Base-by-base conservation (phyloP, 2,888 invertebrate species). In the Synanthedon formicaeformis region DNA sequence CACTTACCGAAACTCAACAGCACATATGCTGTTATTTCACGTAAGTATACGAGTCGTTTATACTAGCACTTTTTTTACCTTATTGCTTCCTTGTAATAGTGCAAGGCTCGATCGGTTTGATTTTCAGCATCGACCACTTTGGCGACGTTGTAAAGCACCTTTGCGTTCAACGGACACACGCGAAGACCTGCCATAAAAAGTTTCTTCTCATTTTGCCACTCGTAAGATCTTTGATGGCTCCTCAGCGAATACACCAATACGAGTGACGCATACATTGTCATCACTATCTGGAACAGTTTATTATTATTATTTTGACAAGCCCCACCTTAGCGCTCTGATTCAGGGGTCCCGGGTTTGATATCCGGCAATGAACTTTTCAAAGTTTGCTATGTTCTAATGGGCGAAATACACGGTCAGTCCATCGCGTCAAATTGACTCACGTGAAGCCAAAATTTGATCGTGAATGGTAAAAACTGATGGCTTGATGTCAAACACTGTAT, bases 131-230 rank as follows among this genome's bases (percentile, higher is more conserved):
- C 94, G 12, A 94, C 92, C 56, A 93, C 91, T 78, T 97, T 97
- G 0, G 94, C 98, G 52, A 98, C 92, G 76, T 99, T 99, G 73
- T 98, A 99, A 64, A 89, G 92, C 3, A 94, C 94, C 90, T 98
- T 99, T 16, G 98, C 98, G 86, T 98, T 98, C 50, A 93, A 86
- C 0, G 98, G 97, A 71, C 98, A 99, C 13, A 98, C 95, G 23
- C 87, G 72, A n/a, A 95, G 77, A 0, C 94, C 98, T 27, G 95
- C 94, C 50, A 87, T 81, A 73, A 96, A 99, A 41, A 99, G 81
- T 13, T 81, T 75, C 61, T 91, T 91, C 77, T 98, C 97, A 53
- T 85, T 91, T 55, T 90, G 89, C 98, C 98, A 98, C 52, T 96
- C 92, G 2, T 80, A 70, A 52, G 94, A 93, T 59, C 96, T 86